Evolutionary conservation across 2,113 vertebrate genomes (phyloP).

Genomic region (Hystrix brachyura): DNA sequence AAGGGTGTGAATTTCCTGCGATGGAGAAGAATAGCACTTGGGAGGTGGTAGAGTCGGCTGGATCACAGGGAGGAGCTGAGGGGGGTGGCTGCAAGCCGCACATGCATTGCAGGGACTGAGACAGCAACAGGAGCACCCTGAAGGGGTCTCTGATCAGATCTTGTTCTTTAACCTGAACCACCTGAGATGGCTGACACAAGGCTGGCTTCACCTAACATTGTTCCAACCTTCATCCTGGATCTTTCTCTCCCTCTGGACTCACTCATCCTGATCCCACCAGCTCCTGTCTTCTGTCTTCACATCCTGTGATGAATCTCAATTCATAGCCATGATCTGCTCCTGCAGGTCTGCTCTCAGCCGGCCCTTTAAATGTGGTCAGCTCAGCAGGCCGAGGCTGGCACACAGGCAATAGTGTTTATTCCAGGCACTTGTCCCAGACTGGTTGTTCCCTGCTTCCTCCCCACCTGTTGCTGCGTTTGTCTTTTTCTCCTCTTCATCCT

Average conservation of each 20-base stretch:
- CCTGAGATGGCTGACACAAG: background rate
- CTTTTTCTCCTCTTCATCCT: slow-evolving; percentile 56
- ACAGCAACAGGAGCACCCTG: background rate
- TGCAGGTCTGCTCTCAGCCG: slow-evolving; percentile 13
- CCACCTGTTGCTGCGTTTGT: slow-evolving; percentile 71
- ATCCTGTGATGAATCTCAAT: background rate
- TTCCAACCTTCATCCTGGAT: background rate
- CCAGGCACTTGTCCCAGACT: slow-evolving; percentile 77
- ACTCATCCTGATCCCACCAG: background rate
- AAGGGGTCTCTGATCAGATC: background rate
- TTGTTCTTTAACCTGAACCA: background rate
- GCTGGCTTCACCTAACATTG: background rate
- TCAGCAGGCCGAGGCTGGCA: slow-evolving; percentile 75
- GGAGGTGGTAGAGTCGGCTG: background rate
- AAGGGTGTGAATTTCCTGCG: background rate
- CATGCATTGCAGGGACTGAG: background rate
- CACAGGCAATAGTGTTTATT: slow-evolving; percentile 79
- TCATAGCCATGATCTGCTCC: background rate
- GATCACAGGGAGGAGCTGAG: background rate
- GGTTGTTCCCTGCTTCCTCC: slow-evolving; percentile 71
- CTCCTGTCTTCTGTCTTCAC: background rate
- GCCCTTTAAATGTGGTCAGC: slow-evolving; percentile 67
- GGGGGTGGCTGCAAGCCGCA: background rate
- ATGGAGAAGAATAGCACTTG: background rate
- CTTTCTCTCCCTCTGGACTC: background rate